Conservation (phyloP, 2,113 vertebrate genomes). For the Percina caprodes region DNA sequence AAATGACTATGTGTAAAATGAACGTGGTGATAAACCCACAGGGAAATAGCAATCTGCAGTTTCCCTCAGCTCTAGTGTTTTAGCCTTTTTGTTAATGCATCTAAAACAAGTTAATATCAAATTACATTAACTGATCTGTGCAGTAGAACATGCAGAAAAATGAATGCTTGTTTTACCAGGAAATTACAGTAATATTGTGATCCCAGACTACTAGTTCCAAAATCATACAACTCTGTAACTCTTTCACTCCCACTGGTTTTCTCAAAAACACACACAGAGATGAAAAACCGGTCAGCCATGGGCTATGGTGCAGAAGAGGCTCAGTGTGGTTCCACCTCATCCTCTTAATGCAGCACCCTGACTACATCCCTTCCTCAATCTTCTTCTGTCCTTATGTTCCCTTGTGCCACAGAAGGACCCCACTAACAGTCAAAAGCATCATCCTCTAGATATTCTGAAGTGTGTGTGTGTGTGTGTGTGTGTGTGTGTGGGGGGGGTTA, state of each 20-base stretch:
- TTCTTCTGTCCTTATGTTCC: background rate
- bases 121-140: background rate
- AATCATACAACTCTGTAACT: background rate
- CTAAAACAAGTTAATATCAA: background rate
- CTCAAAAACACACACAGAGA: constrained; percentile 35
- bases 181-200: background rate
- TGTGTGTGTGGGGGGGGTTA: background rate
- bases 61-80: no score
- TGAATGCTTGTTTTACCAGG: background rate
- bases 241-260: background rate
- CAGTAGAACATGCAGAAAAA: background rate
- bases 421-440: background rate
- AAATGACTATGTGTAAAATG: background rate
- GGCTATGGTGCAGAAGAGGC: constrained; percentile 23
- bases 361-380: constrained; percentile 23
- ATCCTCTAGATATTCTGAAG: background rate
- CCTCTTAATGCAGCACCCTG: constrained; percentile 28
- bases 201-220: background rate
- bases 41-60: no score
- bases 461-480: background rate
- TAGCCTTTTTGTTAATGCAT: no score
- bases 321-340: constrained; percentile 31
- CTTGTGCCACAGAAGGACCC: background rate
- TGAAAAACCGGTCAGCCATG: constrained; percentile 29
- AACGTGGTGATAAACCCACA: background rate